A percentile compares a stretch with the other conserved stretches of the same genome.
Evolutionary conservation across 2,888 invertebrate species (phyloP).

Genomic region (Sericinus montela): DNA sequence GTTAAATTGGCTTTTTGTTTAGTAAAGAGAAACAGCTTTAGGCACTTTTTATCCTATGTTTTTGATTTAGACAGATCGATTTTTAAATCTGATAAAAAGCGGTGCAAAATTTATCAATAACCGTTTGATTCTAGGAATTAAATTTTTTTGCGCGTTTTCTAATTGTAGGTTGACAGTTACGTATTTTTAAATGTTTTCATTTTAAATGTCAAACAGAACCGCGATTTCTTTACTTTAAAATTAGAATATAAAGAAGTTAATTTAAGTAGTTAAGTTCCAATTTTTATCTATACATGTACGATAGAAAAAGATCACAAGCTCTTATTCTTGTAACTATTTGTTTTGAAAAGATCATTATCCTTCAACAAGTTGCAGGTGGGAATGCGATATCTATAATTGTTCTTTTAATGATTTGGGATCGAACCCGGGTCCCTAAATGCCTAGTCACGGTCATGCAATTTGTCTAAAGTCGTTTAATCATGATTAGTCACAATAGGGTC

Average conservation of each 20-base stretch:
- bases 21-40: constrained; percentile 45
- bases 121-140: no score
- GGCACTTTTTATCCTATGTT: constrained; percentile 29
- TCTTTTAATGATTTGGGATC: constrained; percentile 77
- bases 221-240: neutral
- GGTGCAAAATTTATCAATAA: no score
- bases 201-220: neutral
- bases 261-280: neutral
- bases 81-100: no score
- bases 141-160: no score
- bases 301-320: constrained; percentile 41
- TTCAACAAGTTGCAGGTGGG: constrained; percentile 74
- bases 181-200: no score
- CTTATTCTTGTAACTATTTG: constrained; percentile 62
- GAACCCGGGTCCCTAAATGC: constrained; percentile 63
- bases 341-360: constrained; percentile 74
- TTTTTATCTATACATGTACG: constrained; percentile 27
- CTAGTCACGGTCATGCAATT: constrained; percentile 79
- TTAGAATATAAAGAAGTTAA: neutral
- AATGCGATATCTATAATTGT: constrained; percentile 77
- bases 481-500: constrained; percentile 77
- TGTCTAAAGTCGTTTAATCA: constrained; percentile 79
- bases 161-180: no score
- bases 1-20: constrained; percentile 61
- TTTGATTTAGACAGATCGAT: no score